phyloP scores from a whole-genome alignment of 2,888 invertebrate species.

The Hemistola chrysoprasaria region DNA sequence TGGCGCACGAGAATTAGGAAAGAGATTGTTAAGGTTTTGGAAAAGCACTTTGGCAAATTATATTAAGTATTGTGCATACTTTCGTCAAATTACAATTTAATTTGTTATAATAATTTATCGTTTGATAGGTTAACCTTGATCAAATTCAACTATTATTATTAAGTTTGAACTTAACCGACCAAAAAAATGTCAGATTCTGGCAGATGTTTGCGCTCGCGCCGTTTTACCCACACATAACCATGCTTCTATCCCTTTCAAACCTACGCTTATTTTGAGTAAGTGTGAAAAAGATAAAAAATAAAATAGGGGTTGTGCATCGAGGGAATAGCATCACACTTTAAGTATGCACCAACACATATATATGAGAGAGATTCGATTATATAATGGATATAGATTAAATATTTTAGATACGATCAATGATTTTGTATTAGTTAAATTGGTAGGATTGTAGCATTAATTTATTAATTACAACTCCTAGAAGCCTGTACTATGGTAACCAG shows the following conservation, averaged over 20 bases:
- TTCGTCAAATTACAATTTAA: too few species aligned
- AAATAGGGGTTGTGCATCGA: conserved; percentile 70
- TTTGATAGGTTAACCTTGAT: too few species aligned
- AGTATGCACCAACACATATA: conserved; percentile 52
- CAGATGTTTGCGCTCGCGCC: conserved; percentile 74
- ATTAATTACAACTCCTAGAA: too few species aligned
- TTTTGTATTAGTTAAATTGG: too few species aligned
- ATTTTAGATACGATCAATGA: too few species aligned
- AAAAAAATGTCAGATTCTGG: conserved; percentile 66
- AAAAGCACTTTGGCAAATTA: too few species aligned
- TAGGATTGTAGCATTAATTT: too few species aligned
- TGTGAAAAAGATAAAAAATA: conserved; percentile 41
- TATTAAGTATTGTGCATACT: too few species aligned
- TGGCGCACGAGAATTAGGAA: too few species aligned
- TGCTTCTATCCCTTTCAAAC: conserved; percentile 33
- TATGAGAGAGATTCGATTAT: conserved; percentile 57
- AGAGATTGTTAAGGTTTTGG: too few species aligned
- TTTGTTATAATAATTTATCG: too few species aligned
- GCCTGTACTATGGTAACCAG: too few species aligned
- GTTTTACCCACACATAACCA: conserved; percentile 47
- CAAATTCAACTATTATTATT: conserved; percentile 52
- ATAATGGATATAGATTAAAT: conserved; percentile 65
- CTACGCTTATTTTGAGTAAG: conserved; percentile 11
- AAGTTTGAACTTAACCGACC: conserved; percentile 49
- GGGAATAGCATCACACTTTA: conserved; percentile 63